phyloP scores from a whole-genome alignment of 2,113 vertebrate genomes.

The Uria aalge region DNA sequence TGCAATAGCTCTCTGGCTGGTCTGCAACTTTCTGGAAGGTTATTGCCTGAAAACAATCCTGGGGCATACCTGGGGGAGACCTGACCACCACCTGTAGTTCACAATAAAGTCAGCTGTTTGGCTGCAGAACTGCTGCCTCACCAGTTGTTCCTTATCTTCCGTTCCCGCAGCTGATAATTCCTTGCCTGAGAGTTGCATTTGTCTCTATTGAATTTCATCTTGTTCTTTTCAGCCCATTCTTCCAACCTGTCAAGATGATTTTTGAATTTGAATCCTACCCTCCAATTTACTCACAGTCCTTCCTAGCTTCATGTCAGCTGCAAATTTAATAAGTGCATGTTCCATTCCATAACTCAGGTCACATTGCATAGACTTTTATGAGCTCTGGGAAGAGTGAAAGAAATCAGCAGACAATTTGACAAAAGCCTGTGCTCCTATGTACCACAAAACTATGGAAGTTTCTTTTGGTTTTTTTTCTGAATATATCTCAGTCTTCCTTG shows the following conservation, averaged over 20 bases:
- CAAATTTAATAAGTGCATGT: slow-evolving; percentile 22
- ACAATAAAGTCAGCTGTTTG: neutral
- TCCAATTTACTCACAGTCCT: slow-evolving; percentile 4
- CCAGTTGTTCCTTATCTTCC: neutral
- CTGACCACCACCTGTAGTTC: neutral
- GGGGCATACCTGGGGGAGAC: neutral
- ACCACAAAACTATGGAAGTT: neutral
- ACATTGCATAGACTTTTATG: neutral
- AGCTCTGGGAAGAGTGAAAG: neutral
- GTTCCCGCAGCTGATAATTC: neutral
- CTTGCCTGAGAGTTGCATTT: neutral
- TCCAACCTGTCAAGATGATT: neutral
- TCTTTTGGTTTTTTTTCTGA: neutral
- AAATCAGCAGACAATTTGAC: neutral
- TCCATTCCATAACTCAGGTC: neutral
- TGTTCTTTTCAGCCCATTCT: neutral
- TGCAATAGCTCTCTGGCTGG: neutral
- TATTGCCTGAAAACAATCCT: neutral
- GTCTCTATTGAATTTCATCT: neutral
- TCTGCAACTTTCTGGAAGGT: neutral
- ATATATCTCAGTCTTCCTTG: neutral
- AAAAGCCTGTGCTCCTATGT: neutral
- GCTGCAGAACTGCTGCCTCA: neutral
- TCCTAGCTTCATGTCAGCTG: slow-evolving; percentile 10
- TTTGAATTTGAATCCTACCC: neutral